Percentiles rank a stretch among this genome's conserved stretches.
phyloP scores from a whole-genome alignment of 2,113 vertebrate genomes.

The Hyperopisus bebe region DNA sequence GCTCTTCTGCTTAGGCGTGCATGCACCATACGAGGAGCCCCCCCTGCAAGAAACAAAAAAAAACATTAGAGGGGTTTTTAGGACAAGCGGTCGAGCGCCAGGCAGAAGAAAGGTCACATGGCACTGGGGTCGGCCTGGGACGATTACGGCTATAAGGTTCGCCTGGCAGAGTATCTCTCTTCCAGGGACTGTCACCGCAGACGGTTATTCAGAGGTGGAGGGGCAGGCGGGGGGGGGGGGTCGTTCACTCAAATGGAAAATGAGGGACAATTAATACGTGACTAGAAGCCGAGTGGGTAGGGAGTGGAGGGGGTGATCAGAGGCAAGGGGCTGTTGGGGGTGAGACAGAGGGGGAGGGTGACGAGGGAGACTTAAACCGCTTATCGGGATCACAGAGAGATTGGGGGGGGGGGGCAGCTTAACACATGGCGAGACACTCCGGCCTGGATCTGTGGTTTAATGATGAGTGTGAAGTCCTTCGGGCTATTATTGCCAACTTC shows the following conservation, averaged over 20 bases:
- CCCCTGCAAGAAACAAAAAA: conserved; percentile 26
- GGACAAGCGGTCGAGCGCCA: conserved; percentile 30
- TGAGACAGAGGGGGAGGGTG: conserved; percentile 2
- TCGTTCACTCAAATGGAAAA: conserved; percentile 27
- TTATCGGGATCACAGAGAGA: conserved; percentile 47
- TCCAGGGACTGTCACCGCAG: conserved; percentile 41
- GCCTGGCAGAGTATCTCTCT: conserved; percentile 43
- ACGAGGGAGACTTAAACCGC: conserved; percentile 36
- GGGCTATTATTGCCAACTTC: conserved; percentile 19
- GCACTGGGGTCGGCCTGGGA: conserved; percentile 18
- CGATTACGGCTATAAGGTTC: conserved; percentile 30
- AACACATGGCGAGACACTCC: conserved; percentile 42
- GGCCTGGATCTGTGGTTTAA: conserved; percentile 32
- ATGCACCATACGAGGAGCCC: conserved; percentile 26
- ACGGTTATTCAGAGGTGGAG: conserved; percentile 33
- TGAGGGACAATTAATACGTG: conserved; percentile 36
- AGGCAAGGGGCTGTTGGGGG: neutral
- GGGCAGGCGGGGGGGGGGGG: neutral
- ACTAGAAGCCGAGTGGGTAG: conserved; percentile 26
- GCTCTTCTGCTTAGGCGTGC: conserved; percentile 28
- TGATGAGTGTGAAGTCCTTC: conserved; percentile 35
- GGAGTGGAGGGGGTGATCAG: neutral
- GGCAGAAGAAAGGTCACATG: neutral
- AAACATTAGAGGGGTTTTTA: conserved; percentile 43
- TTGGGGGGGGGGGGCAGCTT: conserved; percentile 33